Evolutionary conservation across 1,140 invertebrate genomes (phyloP).

Genomic region (Antheraea pernyi): DNA sequence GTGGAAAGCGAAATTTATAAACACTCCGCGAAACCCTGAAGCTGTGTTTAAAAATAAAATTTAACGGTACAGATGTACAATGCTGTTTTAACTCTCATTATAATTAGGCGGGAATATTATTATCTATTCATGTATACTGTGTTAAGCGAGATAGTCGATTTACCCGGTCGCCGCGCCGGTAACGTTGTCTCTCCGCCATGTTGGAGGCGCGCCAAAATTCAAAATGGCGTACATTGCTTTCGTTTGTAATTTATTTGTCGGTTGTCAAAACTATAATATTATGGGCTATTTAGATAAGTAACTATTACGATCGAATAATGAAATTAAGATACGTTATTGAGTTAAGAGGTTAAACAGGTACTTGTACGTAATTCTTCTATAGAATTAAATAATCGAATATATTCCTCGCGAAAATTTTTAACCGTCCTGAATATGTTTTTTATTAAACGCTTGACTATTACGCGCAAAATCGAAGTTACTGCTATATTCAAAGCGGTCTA

Average conservation of each 20-base stretch:
- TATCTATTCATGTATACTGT: not conserved
- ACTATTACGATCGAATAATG: slow-evolving; percentile 6
- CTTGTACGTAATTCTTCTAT: not conserved
- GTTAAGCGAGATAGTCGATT: not conserved
- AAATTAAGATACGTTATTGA: not conserved
- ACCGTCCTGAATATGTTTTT: too few species aligned
- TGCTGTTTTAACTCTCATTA: not conserved
- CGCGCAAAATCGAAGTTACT: too few species aligned
- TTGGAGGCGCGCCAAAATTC: slow-evolving; percentile 7
- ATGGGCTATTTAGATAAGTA: slow-evolving; percentile 6
- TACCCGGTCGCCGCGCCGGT: not conserved
- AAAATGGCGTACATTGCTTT: not conserved
- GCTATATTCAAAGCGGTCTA: too few species aligned
- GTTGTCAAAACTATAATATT: slow-evolving; percentile 11
- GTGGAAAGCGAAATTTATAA: not conserved
- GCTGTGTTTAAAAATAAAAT: not conserved
- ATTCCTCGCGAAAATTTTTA: not conserved
- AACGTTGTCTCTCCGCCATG: not conserved
- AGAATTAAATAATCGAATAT: not conserved
- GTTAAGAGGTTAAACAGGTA: not conserved
- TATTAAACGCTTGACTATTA: too few species aligned
- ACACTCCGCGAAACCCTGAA: not conserved
- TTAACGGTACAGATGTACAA: not conserved
- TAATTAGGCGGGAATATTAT: not conserved
- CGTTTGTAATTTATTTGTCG: slow-evolving; percentile 12